Base-by-base conservation (phyloP, 2,797 vertebrate genomes). In the Apodemus agrarius region DNA sequence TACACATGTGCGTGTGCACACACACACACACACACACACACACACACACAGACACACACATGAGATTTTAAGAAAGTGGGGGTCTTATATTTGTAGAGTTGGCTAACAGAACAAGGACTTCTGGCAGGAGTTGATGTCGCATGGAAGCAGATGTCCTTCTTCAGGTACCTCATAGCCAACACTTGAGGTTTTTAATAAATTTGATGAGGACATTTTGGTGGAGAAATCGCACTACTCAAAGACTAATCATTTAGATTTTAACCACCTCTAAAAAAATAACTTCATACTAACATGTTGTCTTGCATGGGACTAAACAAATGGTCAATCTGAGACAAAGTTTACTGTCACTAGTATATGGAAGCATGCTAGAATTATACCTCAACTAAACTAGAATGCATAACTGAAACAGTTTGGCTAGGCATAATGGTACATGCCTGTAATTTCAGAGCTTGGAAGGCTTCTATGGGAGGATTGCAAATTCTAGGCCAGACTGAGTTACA, bases 191-290 rank as follows among this genome's bases (percentile, higher is more conserved):
- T 83, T 61, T n/a, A 67, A n/a, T 46, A 69, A 49, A 95, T 75
- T 94, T 46, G 26, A 88, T 37, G 88, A 94, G 82, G 34, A 95
- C 21, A 82, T 67, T 61, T 34, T 79, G 59, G 75, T 92, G 63
- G 76, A 29, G 40, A 91, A 76, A 69, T 22, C 74, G 34, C 37
- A 92, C 75, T 78, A 91, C 43, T 80, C 49, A 94, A 88, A 89
- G 31, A 72, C 24, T 89, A 29, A 65, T 61, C 57, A 22, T 89
- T 95, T 90, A 63, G 72, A 84, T 61, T 57, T 92, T 93, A 94
- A 91, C 90, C 37, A 80, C 9, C 80, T 81, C 37, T 94, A 76
- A 94, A 93, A 26, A 96, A 89, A 85, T 87, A 81, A 6, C 37
- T 83, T 92, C 46, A 87, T 13, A 93, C 14, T 13, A 88, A 88